Conservation (phyloP, 2,113 vertebrate genomes). For the Bettongia penicillata region DNA sequence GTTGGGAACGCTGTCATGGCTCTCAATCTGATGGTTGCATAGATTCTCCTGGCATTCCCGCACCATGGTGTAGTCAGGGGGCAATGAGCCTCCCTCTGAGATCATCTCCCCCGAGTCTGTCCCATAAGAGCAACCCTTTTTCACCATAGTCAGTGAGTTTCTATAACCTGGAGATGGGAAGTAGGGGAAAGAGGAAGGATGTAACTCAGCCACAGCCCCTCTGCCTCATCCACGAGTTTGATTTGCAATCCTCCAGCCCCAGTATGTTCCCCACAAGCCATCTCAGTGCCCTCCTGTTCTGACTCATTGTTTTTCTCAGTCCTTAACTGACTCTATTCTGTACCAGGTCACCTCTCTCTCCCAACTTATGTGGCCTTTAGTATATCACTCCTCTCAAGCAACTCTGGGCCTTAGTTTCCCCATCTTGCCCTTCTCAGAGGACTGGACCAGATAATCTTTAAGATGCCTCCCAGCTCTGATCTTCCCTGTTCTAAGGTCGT, state of each 20-base stretch:
- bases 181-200: too few species aligned
- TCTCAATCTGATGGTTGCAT: slow-evolving; percentile 56
- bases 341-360: not conserved
- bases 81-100: slow-evolving; percentile 46
- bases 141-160: slow-evolving; percentile 49
- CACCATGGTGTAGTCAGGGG: slow-evolving; percentile 66
- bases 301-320: not conserved
- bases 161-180: slow-evolving; percentile 50
- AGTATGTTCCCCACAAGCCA: too few species aligned
- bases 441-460: not conserved
- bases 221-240: not conserved
- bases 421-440: not conserved
- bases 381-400: not conserved
- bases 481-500: not conserved
- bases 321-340: not conserved
- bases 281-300: too few species aligned
- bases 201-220: not conserved
- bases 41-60: slow-evolving; percentile 52
- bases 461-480: not conserved
- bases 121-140: slow-evolving; percentile 74
- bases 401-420: not conserved
- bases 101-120: slow-evolving; percentile 31
- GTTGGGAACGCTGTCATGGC: slow-evolving; percentile 63
- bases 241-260: not conserved
- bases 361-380: not conserved